These are phyloP conservation scores for Chymomyza caudatula DNA, from an alignment of 2,888 invertebrate genomes.

Conservation along the genomic window DNA sequence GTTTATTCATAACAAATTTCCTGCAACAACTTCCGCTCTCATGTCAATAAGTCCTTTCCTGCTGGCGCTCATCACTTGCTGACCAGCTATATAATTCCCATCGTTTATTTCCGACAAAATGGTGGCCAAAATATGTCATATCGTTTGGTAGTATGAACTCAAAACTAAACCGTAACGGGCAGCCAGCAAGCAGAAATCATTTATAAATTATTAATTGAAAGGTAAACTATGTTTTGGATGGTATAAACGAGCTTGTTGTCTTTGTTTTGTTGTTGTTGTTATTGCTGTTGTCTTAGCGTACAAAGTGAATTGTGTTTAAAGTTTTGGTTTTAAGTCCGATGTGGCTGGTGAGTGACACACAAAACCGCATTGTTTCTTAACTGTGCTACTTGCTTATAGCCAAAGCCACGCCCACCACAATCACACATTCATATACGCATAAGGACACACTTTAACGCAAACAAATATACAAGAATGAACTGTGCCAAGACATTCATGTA, in stretches of 20 bases:
- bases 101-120: slow-evolving; percentile 9
- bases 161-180: neutral
- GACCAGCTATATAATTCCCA: slow-evolving; percentile 6
- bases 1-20: slow-evolving; percentile 5
- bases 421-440: neutral
- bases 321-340: slow-evolving; percentile 12
- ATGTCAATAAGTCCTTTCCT: neutral
- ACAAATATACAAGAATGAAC: slow-evolving; percentile 13
- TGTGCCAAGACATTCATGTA: slow-evolving; percentile 41
- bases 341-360: neutral
- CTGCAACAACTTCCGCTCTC: slow-evolving; percentile 9
- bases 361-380: slow-evolving; percentile 20
- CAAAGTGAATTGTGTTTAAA: slow-evolving; percentile 52
- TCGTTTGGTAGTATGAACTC: neutral
- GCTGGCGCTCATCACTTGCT: neutral
- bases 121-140: slow-evolving; percentile 2
- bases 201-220: slow-evolving; percentile 50
- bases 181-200: slow-evolving; percentile 27
- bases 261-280: neutral
- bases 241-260: neutral
- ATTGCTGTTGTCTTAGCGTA: slow-evolving; percentile 2
- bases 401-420: slow-evolving; percentile 15
- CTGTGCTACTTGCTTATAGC: slow-evolving; percentile 14
- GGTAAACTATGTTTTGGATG: slow-evolving; percentile 7
- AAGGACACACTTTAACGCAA: slow-evolving; percentile 6